Evolutionary conservation across 2,888 invertebrate species (phyloP).

Genomic region (Lacanobia oleracea): DNA sequence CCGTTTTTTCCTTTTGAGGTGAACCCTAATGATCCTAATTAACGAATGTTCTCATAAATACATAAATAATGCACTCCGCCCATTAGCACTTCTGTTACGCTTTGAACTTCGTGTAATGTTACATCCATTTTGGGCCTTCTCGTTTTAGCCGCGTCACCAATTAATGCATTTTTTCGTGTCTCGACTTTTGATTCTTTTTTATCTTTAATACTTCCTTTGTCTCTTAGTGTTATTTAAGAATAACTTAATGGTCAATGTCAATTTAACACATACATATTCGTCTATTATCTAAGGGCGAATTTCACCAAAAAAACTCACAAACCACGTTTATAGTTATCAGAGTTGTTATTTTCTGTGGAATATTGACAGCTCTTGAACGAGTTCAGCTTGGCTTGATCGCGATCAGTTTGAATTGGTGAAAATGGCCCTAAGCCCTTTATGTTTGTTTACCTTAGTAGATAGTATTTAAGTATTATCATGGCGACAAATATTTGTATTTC

Average conservation of each 20-base stretch:
- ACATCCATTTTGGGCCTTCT: slow-evolving; percentile 78
- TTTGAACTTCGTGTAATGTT: slow-evolving; percentile 80
- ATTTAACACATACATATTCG: neutral
- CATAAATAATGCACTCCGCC: slow-evolving; percentile 75
- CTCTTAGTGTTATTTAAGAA: slow-evolving; percentile 42
- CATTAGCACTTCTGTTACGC: slow-evolving; percentile 81
- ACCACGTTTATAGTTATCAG: too few species aligned
- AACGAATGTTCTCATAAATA: slow-evolving; percentile 71
- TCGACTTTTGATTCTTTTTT: slow-evolving; percentile 65
- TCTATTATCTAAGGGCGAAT: slow-evolving; percentile 2
- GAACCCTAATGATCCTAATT: slow-evolving; percentile 67
- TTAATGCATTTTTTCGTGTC: slow-evolving; percentile 83
- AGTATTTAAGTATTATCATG: neutral
- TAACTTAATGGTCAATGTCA: slow-evolving; percentile 39
- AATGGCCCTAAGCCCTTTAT: too few species aligned
- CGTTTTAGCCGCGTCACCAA: slow-evolving; percentile 81
- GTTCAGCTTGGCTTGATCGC: too few species aligned
- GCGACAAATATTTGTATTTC: neutral
- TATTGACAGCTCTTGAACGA: too few species aligned
- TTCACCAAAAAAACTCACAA: too few species aligned
- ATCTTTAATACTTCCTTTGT: slow-evolving; percentile 71
- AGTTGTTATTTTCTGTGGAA: too few species aligned
- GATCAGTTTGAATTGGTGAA: too few species aligned
- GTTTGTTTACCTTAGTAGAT: neutral
- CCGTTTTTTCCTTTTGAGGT: too few species aligned